Base-by-base conservation (phyloP, 2,797 vertebrate species). In the Danio jaintianensis region DNA sequence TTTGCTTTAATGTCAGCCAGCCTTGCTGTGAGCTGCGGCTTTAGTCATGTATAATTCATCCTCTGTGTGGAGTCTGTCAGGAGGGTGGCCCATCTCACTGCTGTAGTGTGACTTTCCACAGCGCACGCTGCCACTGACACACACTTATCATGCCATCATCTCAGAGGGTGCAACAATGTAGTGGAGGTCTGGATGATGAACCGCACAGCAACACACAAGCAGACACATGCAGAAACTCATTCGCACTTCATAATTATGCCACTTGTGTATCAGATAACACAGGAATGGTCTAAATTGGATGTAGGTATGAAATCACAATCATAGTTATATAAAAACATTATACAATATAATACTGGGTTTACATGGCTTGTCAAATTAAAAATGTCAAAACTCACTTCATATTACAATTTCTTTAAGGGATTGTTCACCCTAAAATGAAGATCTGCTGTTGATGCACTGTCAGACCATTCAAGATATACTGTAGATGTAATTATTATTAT, bases 31-130 rank as follows among this genome's bases (percentile, higher is more conserved):
- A 64, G 74, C 45, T 59, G 58, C 18, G 13, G 77, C 52, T 73
- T 81, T 53, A 53, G 61, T 83, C 74, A 84, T 86, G 80, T 83
- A 80, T 82, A 85, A 85, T 84, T 88, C 81, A 85, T 80, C 6
- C 52, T 7, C 62, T 55, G 52, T 58, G 61, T 66, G 56, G 11
- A 53, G 83, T 58, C 45, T 79, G 56, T 68, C 63, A 64, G 53
- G 53, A 70, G 75, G 59, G 42, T 61, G 71, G 79, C 55, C 59
- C 81, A 67, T 74, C 52, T 75, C 40, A 55, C 59, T 29, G 63
- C 15, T 45, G 36, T 58, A 70, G 36, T 36, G 64, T 72, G 75
- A 36, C 66, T 63, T 78, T 79, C 12, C 72, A 42, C 47, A 45
- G 53, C 48, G 72, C 45, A 77, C 81, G 61, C 58, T 12, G 66